phyloP scores from a whole-genome alignment of 2,797 vertebrate species.

The Perodicticus potto region DNA sequence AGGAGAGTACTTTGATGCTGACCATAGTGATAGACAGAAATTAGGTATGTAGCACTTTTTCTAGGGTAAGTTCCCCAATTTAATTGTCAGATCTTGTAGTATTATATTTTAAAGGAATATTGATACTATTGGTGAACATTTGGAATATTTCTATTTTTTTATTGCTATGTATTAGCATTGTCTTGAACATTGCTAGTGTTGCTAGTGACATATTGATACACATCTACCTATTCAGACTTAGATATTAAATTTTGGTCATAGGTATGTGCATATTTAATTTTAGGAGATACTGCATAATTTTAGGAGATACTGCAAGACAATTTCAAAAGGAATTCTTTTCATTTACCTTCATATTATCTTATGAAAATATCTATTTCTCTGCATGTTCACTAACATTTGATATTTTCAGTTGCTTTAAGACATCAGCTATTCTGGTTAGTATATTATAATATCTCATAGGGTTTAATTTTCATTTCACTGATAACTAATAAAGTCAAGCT shows the following conservation, averaged over 20 bases:
- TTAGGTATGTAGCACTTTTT: too few species aligned
- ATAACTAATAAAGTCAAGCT: not conserved
- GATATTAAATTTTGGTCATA: not conserved
- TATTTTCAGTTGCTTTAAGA: constrained; percentile 25
- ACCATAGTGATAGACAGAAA: too few species aligned
- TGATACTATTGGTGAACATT: not conserved
- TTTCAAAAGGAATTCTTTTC: not conserved
- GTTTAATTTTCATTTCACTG: not conserved
- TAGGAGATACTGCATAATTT: too few species aligned
- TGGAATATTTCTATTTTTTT: not conserved
- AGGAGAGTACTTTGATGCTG: too few species aligned
- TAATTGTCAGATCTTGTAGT: not conserved
- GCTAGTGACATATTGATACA: not conserved
- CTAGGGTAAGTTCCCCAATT: too few species aligned
- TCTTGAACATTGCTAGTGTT: not conserved
- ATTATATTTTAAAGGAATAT: constrained; percentile 1
- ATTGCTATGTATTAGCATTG: not conserved
- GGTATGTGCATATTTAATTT: not conserved
- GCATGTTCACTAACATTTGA: not conserved
- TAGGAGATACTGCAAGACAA: not conserved
- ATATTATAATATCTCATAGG: not conserved
- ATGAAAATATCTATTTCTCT: not conserved
- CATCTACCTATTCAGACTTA: not conserved
- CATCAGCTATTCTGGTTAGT: not conserved
- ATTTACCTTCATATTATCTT: not conserved